phyloP scores from a whole-genome alignment of 1,140 invertebrate species.

The Saccostrea echinata region DNA sequence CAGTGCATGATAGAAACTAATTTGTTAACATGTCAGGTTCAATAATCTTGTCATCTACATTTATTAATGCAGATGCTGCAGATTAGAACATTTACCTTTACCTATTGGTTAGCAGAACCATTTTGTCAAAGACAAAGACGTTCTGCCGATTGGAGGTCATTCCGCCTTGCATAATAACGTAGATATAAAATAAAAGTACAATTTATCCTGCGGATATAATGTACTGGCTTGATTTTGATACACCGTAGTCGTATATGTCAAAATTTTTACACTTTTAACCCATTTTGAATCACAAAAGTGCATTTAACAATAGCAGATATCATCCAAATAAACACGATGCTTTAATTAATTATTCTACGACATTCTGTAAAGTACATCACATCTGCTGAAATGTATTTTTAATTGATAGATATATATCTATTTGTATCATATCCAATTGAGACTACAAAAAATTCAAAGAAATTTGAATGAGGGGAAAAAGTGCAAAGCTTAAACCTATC shows the following conservation, averaged over 20 bases:
- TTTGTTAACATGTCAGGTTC: background rate
- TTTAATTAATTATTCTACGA: slow-evolving; percentile 2
- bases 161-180: background rate
- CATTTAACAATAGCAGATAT: slow-evolving; percentile 10
- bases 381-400: slow-evolving; percentile 7
- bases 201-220: background rate
- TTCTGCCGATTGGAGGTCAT: background rate
- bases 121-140: background rate
- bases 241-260: background rate
- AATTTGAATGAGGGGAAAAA: background rate
- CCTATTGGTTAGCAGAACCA: background rate
- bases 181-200: background rate
- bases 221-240: slow-evolving; percentile 2
- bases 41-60: background rate
- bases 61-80: background rate
- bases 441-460: background rate
- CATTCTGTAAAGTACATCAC: background rate
- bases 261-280: slow-evolving; percentile 16
- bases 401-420: slow-evolving; percentile 24
- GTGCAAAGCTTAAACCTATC: background rate
- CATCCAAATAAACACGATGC: background rate
- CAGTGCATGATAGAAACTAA: background rate
- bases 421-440: background rate
- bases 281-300: slow-evolving; percentile 14
- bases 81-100: background rate